Evolutionary conservation across 1,140 invertebrate species (phyloP), one percentile per base, ranked within the genome.

Genomic region (Phenacoccus solenopsis): DNA sequence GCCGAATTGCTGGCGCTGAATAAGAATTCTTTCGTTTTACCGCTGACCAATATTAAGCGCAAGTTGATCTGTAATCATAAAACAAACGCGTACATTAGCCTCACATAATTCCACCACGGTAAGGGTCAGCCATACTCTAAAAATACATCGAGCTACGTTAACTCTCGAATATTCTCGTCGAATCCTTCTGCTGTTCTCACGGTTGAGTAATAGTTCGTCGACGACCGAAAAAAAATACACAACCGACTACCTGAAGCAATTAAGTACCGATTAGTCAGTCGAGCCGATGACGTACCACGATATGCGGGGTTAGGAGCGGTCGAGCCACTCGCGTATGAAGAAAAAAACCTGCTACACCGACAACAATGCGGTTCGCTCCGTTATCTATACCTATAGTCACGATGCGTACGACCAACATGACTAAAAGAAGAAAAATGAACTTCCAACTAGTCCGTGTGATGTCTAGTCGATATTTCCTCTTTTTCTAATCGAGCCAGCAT

Each of bases 11-110:
- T 92, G 64, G 95, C 93, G 78, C 87, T 91, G 83, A 98, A 99
- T 78, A 97, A 85, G 84, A 96, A 98, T 84, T 98, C 96, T 86
- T 97, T 96, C 80, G 95, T 98, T 82, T 98, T 97, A 72, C 96
- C 96, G 80, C 93, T 96, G 77, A 98, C 96, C 76, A 98, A 86
- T 77, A 98, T 98, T 79, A 99, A 85, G 77, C 93, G 87, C 78
- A 98, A 84, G 82, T 98, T 98, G 78, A 98, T 96, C 95, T 93
- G 87, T 27, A 87, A 89, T 79, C 72, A 76, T 72, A 74, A 75
- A 68, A 67, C 10, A 71, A 28, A 71, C 12, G 28, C n/a, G n/a
- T n/a, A n/a, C n/a, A n/a, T n/a, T n/a, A n/a, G n/a, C n/a, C n/a
- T n/a, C n/a, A n/a, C n/a, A n/a, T n/a, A n/a, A n/a, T n/a, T n/a